Base-by-base conservation (phyloP, 1,140 invertebrate genomes). In the Cotesia vestalis region DNA sequence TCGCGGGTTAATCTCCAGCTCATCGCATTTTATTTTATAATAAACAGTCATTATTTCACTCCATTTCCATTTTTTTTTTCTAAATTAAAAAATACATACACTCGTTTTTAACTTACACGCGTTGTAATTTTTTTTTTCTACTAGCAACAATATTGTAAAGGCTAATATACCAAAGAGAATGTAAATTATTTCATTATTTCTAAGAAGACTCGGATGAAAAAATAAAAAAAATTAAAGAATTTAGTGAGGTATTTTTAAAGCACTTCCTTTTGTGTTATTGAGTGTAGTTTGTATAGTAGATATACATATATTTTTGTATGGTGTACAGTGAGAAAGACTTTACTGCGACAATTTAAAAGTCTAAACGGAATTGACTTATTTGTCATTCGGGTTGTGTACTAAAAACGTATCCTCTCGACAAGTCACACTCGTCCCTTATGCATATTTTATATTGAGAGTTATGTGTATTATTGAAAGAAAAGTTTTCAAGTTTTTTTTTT, bases 291-390 rank as follows among this genome's bases (percentile, higher is more conserved):
- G 27, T 27, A 27, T 27, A 27, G 3, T 27, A 11, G 46, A 1
- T n/a, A n/a, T n/a, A n/a, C 2, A 52, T 52, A 52, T n/a, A 52
- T 11, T 11, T 11, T 2, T 8, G n/a, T 20, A 5, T 14, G 17
- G 17, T 4, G 17, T 55, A n/a, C 12, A 55, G 17, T 14, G 53
- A 14, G 53, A 55, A 17, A 59, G 8, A 59, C 14, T 12, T 14
- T 14, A 55, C 12, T 17, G 20, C 9, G 14, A 35, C 40, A 71
- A 71, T 71, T 71, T 71, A 51, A 63, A 71, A 71, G 60, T 63
- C 38, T 53, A 71, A 71, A 71, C 27, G 46, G 27, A 71, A 69
- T 69, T 27, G 57, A 61, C 69, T 71, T 46, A 71, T 71, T 71
- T 60, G 62, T 9, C 62, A 55, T 71, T 61, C 14, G 46, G 17